Evolutionary conservation across 2,888 invertebrate species (phyloP).

Genomic region (Nezara viridula): DNA sequence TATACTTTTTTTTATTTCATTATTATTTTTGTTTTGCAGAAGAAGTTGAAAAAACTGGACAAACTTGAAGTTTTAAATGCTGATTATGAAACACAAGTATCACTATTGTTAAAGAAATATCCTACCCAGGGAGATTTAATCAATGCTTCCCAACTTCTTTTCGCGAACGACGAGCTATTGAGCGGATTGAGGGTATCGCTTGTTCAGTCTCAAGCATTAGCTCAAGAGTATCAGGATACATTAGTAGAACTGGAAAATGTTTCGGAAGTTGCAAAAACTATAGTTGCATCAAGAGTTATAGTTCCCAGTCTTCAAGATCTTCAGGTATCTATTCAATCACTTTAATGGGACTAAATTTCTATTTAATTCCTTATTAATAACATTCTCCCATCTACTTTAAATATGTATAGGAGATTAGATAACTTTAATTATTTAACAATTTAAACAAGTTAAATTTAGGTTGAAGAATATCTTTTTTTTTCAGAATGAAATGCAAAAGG

Average conservation of each 20-base stretch:
- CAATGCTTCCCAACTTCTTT: constrained; percentile 58
- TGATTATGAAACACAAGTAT: constrained; percentile 71
- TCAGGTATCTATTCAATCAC: constrained; percentile 69
- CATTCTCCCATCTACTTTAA: not conserved
- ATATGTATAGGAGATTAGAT: not conserved
- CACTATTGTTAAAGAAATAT: constrained; percentile 66
- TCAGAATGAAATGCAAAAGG: constrained; percentile 83
- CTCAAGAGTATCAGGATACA: constrained; percentile 90
- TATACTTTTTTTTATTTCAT: not conserved
- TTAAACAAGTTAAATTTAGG: not conserved
- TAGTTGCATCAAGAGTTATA: constrained; percentile 83
- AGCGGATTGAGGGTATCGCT: constrained; percentile 82
- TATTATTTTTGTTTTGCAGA: constrained; percentile 65
- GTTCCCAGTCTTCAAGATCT: constrained; percentile 83
- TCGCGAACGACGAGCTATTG: constrained; percentile 76
- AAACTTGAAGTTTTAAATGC: constrained; percentile 78
- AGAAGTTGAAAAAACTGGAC: constrained; percentile 79
- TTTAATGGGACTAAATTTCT: not conserved
- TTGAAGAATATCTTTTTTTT: constrained; percentile 41
- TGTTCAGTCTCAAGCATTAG: constrained; percentile 80
- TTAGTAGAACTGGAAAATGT: constrained; percentile 89
- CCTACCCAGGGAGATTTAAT: constrained; percentile 70
- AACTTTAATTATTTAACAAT: not conserved
- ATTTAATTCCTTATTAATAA: not conserved
- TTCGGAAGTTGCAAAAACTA: constrained; percentile 84